Evolutionary conservation across 2,113 vertebrate species (phyloP), one percentile per base, ranked within the genome.

Genomic region (Lophochroa leadbeateri): DNA sequence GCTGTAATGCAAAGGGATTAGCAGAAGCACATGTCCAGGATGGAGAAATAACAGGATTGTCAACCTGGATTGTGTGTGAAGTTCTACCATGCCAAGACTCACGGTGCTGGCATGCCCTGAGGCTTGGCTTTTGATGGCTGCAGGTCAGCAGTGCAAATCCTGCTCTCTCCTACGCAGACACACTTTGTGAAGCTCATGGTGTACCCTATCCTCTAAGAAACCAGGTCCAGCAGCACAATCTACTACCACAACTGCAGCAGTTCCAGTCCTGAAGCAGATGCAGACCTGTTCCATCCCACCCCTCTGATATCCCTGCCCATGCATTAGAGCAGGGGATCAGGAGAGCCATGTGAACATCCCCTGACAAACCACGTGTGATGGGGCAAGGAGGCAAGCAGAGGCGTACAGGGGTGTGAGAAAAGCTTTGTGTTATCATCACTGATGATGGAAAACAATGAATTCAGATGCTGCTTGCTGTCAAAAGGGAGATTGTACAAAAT

Each of bases 101-200:
- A 25, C 0, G 0, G 37, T 46, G 31, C 17, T 44, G 47, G 37
- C 35, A 4, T 41, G 47, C 12, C 39, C 58, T 16, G 11, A 25
- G 77, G 71, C 27, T 86, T 67, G 65, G 31, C 41, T 67, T 90
- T 77, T 53, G 16, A 8, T 7, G 33, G 43, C 25, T 83, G 33
- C 43, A 64, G 43, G 37, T 79, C 67, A 79, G 49, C 43, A 46
- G 17, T 41, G 67, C 43, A 41, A 64, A 20, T 20, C n/a, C 47
- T 79, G 9, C 53, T 23, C 52, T 72, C 35, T 55, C 19, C 31
- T 29, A 35, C 1, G 2, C 33, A 58, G 46, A 14, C 28, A 20
- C 60, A 68, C 20, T 16, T 37, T 13, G 15, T 20, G 41, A 75
- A 70, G 64, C 9, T 49, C 57, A 17, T 2, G 41, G 41, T 20